A percentile compares a stretch with the other conserved stretches of the same genome.
Evolutionary conservation across 2,888 invertebrate species (phyloP).

Genomic region (Andrena haemorrhoa): DNA sequence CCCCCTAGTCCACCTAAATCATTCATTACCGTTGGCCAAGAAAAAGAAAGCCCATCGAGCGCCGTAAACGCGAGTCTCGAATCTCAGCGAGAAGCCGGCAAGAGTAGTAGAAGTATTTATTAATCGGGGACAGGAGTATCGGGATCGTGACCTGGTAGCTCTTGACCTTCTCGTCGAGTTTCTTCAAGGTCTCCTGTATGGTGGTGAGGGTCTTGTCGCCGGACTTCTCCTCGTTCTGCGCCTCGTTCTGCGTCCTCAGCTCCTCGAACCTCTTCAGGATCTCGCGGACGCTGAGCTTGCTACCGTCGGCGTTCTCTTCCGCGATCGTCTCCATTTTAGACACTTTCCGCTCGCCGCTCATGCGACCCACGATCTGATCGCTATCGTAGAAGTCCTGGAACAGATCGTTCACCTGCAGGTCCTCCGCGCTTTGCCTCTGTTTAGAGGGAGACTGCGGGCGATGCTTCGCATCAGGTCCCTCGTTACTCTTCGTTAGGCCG

Average conservation of each 20-base stretch:
- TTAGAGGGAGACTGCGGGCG: conserved; percentile 57
- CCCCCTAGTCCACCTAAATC: background rate
- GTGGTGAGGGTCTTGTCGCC: conserved; percentile 82
- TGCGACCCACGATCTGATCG: conserved; percentile 73
- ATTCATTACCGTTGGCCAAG: background rate
- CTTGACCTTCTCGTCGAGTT: conserved; percentile 85
- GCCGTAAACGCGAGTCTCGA: conserved; percentile 6
- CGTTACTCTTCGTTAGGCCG: conserved; percentile 8
- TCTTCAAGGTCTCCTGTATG: conserved; percentile 84
- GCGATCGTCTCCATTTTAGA: conserved; percentile 92
- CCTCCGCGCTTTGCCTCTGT: conserved; percentile 70
- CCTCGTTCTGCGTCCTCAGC: conserved; percentile 84
- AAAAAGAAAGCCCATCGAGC: conserved; percentile 2
- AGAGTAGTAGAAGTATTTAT: conserved; percentile 44
- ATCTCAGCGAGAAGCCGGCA: background rate
- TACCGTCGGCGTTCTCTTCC: conserved; percentile 90
- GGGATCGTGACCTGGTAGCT: conserved; percentile 80
- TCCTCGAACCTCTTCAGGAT: conserved; percentile 93
- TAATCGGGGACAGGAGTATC: conserved; percentile 63
- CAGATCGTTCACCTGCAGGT: conserved; percentile 76
- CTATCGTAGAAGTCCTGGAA: conserved; percentile 81
- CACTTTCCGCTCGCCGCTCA: conserved; percentile 76
- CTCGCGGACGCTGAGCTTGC: conserved; percentile 93
- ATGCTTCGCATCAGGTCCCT: conserved; percentile 15
- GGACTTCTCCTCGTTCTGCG: conserved; percentile 76